These are phyloP conservation scores for Strigamia crassipes DNA, from an alignment of 2,888 invertebrate genomes.

Conservation along the genomic window DNA sequence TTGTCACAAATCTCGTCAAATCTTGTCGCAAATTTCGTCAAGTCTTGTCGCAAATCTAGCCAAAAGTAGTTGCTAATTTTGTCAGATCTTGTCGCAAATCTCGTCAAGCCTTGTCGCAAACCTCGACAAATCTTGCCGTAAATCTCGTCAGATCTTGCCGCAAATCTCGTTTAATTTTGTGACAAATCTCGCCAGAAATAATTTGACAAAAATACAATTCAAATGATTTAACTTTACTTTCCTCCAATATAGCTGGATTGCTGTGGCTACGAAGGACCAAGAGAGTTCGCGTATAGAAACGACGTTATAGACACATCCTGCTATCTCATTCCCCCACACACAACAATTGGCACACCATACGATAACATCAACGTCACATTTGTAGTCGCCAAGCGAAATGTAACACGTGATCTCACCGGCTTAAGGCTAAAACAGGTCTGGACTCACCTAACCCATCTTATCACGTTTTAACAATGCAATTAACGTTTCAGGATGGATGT, in stretches of 20 bases:
- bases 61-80: too few relatives aligned
- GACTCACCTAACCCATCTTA: too few relatives aligned
- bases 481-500: slow-evolving; percentile 56
- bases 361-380: slow-evolving; percentile 46
- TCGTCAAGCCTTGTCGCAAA: too few relatives aligned
- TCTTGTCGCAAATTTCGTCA: too few relatives aligned
- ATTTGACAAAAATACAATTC: too few relatives aligned
- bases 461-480: not conserved
- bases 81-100: too few relatives aligned
- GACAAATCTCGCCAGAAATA: too few relatives aligned
- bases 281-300: slow-evolving; percentile 58
- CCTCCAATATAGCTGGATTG: slow-evolving; percentile 59
- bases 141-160: too few relatives aligned
- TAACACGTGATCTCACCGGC: slow-evolving; percentile 44
- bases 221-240: slow-evolving; percentile 22
- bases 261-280: slow-evolving; percentile 58
- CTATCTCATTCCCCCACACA: slow-evolving; percentile 52
- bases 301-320: slow-evolving; percentile 58
- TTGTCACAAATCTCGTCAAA: too few relatives aligned
- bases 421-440: slow-evolving; percentile 51
- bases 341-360: slow-evolving; percentile 49
- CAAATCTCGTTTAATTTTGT: too few relatives aligned
- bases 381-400: slow-evolving; percentile 44
- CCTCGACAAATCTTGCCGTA: too few relatives aligned
- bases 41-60: too few relatives aligned